These are phyloP conservation scores for Lithobius niger DNA, from an alignment of 1,140 invertebrate species.

Conservation along the genomic window DNA sequence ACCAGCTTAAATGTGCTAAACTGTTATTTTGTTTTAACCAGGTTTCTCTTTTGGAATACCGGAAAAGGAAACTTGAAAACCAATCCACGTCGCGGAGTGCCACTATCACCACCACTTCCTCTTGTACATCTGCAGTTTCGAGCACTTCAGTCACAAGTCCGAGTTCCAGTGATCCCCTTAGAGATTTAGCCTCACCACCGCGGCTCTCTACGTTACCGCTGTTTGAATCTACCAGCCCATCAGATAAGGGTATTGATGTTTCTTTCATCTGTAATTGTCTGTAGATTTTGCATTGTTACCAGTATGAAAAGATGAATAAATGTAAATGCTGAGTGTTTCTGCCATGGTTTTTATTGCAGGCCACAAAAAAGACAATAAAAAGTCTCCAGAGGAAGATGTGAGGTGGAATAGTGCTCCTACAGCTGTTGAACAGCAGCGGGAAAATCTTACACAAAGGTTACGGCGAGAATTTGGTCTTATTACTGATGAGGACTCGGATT, in stretches of 20 bases:
- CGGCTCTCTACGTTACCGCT: constrained; percentile 30
- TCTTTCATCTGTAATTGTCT: no score
- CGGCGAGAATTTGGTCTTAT: constrained; percentile 59
- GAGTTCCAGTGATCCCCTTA: not conserved
- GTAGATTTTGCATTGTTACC: no score
- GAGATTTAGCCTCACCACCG: constrained; percentile 12
- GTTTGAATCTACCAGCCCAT: constrained; percentile 27
- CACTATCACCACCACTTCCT: constrained; percentile 13
- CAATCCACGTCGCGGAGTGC: constrained; percentile 22
- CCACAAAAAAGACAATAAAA: not conserved
- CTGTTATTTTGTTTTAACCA: constrained; percentile 26
- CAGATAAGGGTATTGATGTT: no score
- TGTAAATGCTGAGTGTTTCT: no score
- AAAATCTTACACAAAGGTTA: constrained; percentile 56
- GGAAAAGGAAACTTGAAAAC: constrained; percentile 39
- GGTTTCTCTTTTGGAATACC: constrained; percentile 56
- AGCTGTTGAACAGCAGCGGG: constrained; percentile 52
- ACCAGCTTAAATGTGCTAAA: no score
- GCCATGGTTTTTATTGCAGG: no score
- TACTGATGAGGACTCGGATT: constrained; percentile 47
- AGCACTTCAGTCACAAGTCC: constrained; percentile 1
- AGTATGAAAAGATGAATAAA: no score
- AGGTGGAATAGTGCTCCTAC: constrained; percentile 51
- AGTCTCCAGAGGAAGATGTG: constrained; percentile 12
- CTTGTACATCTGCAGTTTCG: not conserved